Evolutionary conservation across 2,888 invertebrate species (phyloP), one percentile per base, ranked within the genome.

Genomic region (Plemyria rubiginata): DNA sequence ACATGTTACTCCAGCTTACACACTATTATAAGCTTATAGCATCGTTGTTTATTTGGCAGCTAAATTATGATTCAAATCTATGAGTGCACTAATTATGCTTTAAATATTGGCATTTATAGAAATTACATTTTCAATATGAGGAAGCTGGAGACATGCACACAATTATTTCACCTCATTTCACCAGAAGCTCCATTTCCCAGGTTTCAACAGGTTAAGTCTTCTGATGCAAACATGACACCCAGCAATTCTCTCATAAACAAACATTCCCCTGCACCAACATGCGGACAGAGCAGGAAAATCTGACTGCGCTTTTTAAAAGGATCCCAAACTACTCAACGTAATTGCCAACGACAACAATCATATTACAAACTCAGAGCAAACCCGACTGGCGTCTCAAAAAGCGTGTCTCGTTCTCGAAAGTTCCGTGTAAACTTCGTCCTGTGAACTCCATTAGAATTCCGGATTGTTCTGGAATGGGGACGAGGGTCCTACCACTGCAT

Each of bases 331-430:
- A 50, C 54, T 60, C 16, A 7, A 11, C 36, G n/a, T 51, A 60
- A 60, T 60, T 45, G 54, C 54, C 12, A 38, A 51, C 38, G 41
- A 54, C 46, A 55, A 61, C 61, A 61, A 61, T 61, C 46, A 52
- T 61, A 52, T 55, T 61, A 54, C 6, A 6, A 48, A 45, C 51
- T 46, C 46, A 29, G 40, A 38, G 43, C n/a, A 49, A 54, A 36
- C 50, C 16, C 5, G 38, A 46, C 46, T 58, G n/a, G 58, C 29
- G 15, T 57, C 32, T 56, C 52, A 56, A 53, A 55, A 56, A 54
- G 62, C 57, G 54, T 48, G 49, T 52, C 50, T 52, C 22, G 52
- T 40, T 55, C 36, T 40, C 45, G 12, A 60, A 61, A 61, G 53
- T 54, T 57, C 32, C 52, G 36, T 13, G 49, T 49, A 43, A 62